Evolutionary conservation across 2,797 vertebrate species (phyloP).

Genomic region (Alauda arvensis): DNA sequence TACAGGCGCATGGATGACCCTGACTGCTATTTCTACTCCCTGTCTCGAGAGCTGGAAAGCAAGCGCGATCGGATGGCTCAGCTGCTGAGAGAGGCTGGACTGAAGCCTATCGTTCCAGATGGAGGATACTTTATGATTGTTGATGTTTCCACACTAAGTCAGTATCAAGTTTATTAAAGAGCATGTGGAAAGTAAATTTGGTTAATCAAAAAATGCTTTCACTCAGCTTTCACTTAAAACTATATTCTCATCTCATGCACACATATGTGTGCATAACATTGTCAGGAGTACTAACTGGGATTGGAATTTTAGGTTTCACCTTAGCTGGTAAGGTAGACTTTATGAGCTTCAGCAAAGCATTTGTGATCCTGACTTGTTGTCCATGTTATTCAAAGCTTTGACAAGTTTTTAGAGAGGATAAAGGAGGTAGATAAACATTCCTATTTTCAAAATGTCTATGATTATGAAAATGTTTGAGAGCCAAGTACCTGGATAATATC

Average conservation of each 20-base stretch:
- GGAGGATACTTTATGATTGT: constrained; percentile 95
- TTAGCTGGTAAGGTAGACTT: neutral
- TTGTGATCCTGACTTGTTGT: neutral
- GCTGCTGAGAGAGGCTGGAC: constrained; percentile 80
- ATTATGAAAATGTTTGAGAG: neutral
- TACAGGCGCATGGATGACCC: constrained; percentile 83
- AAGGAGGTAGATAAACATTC: neutral
- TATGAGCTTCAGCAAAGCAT: neutral
- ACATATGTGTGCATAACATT: rapidly evolving
- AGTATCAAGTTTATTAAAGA: constrained; percentile 39
- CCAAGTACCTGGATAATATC: neutral
- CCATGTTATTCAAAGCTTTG: neutral
- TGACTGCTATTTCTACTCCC: constrained; percentile 88
- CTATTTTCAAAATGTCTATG: neutral
- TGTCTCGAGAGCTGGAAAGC: constrained; percentile 83
- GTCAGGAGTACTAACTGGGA: neutral
- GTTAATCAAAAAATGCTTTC: neutral
- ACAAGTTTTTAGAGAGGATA: neutral
- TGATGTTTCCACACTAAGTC: constrained; percentile 86
- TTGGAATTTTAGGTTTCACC: neutral
- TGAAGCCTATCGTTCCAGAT: constrained; percentile 88
- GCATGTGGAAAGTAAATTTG: neutral
- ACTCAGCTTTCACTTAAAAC: neutral
- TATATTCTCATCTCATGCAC: neutral
- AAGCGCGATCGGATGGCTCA: constrained; percentile 87